Conservation (phyloP, 92 coral and sea anemone genomes). For the Virgularia gustaviana region DNA sequence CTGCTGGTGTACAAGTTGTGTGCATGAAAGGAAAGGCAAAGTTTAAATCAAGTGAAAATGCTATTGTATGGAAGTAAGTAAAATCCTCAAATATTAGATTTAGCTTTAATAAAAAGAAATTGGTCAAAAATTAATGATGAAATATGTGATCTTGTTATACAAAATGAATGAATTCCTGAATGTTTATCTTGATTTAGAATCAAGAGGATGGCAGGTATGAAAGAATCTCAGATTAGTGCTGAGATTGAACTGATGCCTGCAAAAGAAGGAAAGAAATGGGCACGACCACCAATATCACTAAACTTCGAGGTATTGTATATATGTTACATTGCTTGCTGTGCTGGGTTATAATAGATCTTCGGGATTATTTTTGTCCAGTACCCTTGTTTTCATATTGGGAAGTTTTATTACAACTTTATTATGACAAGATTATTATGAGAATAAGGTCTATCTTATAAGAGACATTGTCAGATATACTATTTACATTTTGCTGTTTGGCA, state of each 20-base stretch:
- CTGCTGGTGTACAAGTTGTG: constrained; percentile 97
- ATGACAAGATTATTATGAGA: no score
- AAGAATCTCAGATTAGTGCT: constrained; percentile 98
- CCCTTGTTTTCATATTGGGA: no score
- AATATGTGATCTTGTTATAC: not conserved
- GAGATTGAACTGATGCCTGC: constrained; percentile 98
- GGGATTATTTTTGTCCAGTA: no score
- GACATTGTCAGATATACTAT: no score
- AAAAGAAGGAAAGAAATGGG: constrained; percentile 96
- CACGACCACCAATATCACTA: constrained; percentile 94
- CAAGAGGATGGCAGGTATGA: constrained; percentile 99
- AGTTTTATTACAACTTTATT: no score
- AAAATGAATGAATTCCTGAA: not conserved
- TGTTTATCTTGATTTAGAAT: constrained; percentile 50
- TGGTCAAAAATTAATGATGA: not conserved
- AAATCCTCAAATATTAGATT: no score
- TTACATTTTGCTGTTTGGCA: not conserved
- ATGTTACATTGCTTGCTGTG: not conserved
- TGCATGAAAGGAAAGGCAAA: constrained; percentile 99
- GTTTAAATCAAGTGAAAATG: constrained; percentile 99
- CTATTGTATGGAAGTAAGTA: constrained; percentile 99
- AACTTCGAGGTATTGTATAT: constrained; percentile 82
- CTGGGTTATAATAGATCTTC: not conserved
- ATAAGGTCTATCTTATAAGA: no score
- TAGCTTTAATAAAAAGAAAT: not conserved